These are phyloP conservation scores for Globodera rostochiensis DNA, from an alignment of 1,140 invertebrate genomes.

Conservation along the genomic window DNA sequence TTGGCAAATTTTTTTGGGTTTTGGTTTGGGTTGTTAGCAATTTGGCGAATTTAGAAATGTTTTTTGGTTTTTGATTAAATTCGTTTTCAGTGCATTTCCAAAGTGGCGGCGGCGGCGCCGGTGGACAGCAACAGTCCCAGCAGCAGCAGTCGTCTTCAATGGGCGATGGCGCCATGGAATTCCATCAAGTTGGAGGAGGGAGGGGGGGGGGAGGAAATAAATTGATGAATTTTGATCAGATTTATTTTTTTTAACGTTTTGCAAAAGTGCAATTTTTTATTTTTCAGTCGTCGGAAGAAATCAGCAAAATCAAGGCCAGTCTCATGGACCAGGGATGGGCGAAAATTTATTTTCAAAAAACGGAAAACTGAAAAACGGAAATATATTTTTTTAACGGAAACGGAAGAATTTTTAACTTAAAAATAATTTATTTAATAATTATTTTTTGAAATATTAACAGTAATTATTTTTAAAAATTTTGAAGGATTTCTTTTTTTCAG, in stretches of 20 bases:
- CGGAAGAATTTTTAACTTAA: too few species aligned
- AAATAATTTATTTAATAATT: too few species aligned
- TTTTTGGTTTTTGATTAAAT: not conserved
- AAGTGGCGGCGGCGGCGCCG: slow-evolving; percentile 18
- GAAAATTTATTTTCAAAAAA: not conserved
- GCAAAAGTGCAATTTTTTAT: too few species aligned
- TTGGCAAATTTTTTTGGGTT: too few species aligned
- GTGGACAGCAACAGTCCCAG: not conserved
- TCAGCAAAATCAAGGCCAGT: slow-evolving; percentile 39
- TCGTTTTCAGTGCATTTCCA: slow-evolving; percentile 35
- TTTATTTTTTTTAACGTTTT: too few species aligned
- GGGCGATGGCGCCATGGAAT: slow-evolving; percentile 3
- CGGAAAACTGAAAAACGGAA: too few species aligned
- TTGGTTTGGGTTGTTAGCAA: too few species aligned
- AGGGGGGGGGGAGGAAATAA: not conserved
- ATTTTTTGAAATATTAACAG: too few species aligned
- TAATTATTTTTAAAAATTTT: too few species aligned
- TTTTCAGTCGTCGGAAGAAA: slow-evolving; percentile 35
- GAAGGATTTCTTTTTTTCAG: too few species aligned
- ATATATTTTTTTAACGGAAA: fast-evolving
- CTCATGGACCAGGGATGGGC: slow-evolving; percentile 24
- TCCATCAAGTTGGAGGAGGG: slow-evolving; percentile 4
- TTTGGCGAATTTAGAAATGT: too few species aligned
- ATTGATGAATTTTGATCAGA: not conserved
- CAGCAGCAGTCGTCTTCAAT: slow-evolving; percentile 17